Base-by-base conservation (phyloP, 2,888 invertebrate genomes). In the Molorchus minor region DNA sequence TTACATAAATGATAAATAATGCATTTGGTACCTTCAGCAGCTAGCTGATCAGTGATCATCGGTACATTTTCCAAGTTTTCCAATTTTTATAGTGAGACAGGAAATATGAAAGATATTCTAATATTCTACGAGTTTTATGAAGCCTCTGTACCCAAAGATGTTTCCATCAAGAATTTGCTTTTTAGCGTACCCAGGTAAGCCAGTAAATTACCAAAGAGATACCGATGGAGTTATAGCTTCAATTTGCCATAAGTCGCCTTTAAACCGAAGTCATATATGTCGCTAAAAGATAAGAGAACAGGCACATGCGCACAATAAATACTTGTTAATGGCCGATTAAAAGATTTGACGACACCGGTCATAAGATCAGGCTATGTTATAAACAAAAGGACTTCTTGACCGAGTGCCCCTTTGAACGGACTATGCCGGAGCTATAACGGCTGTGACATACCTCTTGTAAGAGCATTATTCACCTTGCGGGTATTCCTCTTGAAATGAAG, bases 201-300 rank as follows among this genome's bases (percentile, higher is more conserved):
- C 17, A 47, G 29, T 54, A 59, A 57, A 62, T 56, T 54, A 62
- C 38, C 49, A 56, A 40, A 43, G 61, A 59, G 59, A 56, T 63
- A 60, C 41, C 47, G 53, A 52, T 56, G 59, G 58, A 66, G 56
- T 61, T 63, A 68, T 64, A 60, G 49, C 58, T 52, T 56, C 64
- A 62, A 67, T 69, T 69, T 68, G 62, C 67, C 57, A 61, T 68
- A 68, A 68, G 65, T 69, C 66, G 66, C 68, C 64, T 56, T 61
- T 55, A 56, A 56, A 58, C 55, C 61, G 63, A 64, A 66, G 64
- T 62, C 61, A 59, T 61, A 65, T 67, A 57, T 60, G 60, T 62
- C 65, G 69, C 65, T 62, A 58, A 58, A 58, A 68, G 71, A 71
- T 71, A 69, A 71, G 66, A 64, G 54, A 71, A 71, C 69, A 69